Conservation (phyloP, 2,797 vertebrate species). For the Kryptolebias ocellatus region DNA sequence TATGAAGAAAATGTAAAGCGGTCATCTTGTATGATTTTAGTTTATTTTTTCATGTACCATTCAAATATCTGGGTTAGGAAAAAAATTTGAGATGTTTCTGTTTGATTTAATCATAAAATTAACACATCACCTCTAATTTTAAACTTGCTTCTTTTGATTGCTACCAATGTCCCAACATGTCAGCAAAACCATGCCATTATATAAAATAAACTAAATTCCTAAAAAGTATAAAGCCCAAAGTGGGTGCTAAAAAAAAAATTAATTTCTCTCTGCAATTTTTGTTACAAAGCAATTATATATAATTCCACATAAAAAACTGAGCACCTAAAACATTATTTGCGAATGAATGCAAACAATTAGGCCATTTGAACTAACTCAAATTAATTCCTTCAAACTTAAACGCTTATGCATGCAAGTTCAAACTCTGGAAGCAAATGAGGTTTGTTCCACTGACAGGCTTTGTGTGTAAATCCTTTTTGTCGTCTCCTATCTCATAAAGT, state of each 20-base stretch:
- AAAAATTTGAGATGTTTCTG: no score
- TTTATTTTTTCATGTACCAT: no score
- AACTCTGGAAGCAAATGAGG: conserved; percentile 75
- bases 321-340: conserved; percentile 44
- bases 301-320: conserved; percentile 29
- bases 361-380: conserved; percentile 58
- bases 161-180: no score
- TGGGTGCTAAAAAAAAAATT: neutral
- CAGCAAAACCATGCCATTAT: no score
- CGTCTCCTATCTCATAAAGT: conserved; percentile 76
- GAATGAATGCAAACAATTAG: conserved; percentile 74
- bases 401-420: conserved; percentile 56
- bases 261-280: conserved; percentile 23
- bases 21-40: no score
- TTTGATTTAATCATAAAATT: no score
- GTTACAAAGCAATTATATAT: conserved; percentile 16
- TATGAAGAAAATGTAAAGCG: no score
- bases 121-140: no score
- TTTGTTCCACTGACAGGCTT: conserved; percentile 65
- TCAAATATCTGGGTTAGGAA: no score
- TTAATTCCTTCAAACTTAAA: conserved; percentile 67
- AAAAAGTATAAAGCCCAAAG: neutral
- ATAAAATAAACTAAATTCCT: neutral
- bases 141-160: no score
- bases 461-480: conserved; percentile 78